phyloP scores from a whole-genome alignment of 2,888 invertebrate genomes.

The Lomographa bimaculata region DNA sequence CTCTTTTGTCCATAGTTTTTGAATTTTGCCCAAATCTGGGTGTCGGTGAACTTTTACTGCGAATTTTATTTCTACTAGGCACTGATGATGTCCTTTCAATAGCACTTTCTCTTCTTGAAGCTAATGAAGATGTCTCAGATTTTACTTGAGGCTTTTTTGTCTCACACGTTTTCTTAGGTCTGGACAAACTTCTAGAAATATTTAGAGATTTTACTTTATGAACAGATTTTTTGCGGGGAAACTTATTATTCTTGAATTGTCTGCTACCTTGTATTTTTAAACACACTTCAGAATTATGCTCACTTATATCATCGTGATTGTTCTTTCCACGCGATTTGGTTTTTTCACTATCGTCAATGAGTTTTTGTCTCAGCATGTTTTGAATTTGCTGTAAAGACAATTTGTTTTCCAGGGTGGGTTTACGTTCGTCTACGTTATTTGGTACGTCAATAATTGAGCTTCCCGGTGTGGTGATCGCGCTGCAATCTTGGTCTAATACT shows the following conservation, averaged over 20 bases:
- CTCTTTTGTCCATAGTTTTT: slow-evolving; percentile 24
- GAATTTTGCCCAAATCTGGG: slow-evolving; percentile 36
- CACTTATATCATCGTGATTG: slow-evolving; percentile 9
- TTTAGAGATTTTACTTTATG: slow-evolving; percentile 75
- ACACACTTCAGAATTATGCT: slow-evolving; percentile 18
- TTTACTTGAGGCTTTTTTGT: slow-evolving; percentile 15
- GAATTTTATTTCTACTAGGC: slow-evolving; percentile 29
- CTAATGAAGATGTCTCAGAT: slow-evolving; percentile 38
- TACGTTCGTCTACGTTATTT: slow-evolving; percentile 49
- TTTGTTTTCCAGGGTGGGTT: slow-evolving; percentile 43
- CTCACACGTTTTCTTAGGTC: slow-evolving; percentile 29
- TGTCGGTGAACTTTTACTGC: slow-evolving; percentile 52
- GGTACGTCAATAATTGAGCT: slow-evolving; percentile 72
- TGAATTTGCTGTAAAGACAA: slow-evolving; percentile 70
- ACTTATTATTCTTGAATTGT: slow-evolving; percentile 30
- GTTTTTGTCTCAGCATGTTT: slow-evolving; percentile 53
- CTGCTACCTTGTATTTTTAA: slow-evolving; percentile 15
- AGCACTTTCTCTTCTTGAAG: slow-evolving; percentile 38
- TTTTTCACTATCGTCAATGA: slow-evolving; percentile 42
- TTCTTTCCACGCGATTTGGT: slow-evolving; percentile 3
- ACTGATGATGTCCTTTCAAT: slow-evolving; percentile 22
- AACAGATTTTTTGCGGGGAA: slow-evolving; percentile 46
- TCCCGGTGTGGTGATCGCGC: slow-evolving; percentile 70
- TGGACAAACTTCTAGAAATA: slow-evolving; percentile 59
- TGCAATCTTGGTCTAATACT: slow-evolving; percentile 72